A percentile compares a stretch with the other conserved stretches of the same genome.
Evolutionary conservation across 1,140 invertebrate species (phyloP).

Genomic region (Phocides pigmalion): DNA sequence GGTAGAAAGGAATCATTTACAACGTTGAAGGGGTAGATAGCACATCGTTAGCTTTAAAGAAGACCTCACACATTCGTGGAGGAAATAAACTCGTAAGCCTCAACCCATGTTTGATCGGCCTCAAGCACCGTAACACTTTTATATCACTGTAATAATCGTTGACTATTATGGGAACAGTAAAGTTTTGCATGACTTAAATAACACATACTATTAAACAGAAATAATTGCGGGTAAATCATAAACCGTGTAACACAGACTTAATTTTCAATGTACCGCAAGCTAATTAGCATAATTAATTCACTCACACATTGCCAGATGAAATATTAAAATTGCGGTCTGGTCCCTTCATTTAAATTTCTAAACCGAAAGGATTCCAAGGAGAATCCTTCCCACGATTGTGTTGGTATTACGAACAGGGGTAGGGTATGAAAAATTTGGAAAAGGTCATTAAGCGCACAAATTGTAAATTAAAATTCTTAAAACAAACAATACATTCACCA

Average conservation of each 20-base stretch:
- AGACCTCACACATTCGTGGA: too few relatives aligned
- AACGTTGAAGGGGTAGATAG: too few relatives aligned
- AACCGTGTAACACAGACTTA: slow-evolving; percentile 46
- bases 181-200: too few relatives aligned
- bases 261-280: slow-evolving; percentile 55
- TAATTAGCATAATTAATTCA: slow-evolving; percentile 75
- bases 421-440: slow-evolving; percentile 4
- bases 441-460: slow-evolving; percentile 13
- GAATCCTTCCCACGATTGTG: slow-evolving; percentile 28
- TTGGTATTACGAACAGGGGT: slow-evolving; percentile 26
- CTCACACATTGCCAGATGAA: slow-evolving; percentile 53
- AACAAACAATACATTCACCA: neutral
- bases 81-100: too few relatives aligned
- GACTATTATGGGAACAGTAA: too few relatives aligned
- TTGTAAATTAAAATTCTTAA: slow-evolving; percentile 22
- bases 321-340: slow-evolving; percentile 61
- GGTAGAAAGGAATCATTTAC: too few relatives aligned
- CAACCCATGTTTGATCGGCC: too few relatives aligned
- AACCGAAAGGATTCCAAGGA: slow-evolving; percentile 52
- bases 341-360: slow-evolving; percentile 70
- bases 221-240: slow-evolving; percentile 35
- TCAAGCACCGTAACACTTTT: too few relatives aligned
- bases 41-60: too few relatives aligned
- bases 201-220: neutral
- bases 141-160: too few relatives aligned